Base-by-base conservation (phyloP, 2,797 vertebrate genomes). In the Brotula barbata region DNA sequence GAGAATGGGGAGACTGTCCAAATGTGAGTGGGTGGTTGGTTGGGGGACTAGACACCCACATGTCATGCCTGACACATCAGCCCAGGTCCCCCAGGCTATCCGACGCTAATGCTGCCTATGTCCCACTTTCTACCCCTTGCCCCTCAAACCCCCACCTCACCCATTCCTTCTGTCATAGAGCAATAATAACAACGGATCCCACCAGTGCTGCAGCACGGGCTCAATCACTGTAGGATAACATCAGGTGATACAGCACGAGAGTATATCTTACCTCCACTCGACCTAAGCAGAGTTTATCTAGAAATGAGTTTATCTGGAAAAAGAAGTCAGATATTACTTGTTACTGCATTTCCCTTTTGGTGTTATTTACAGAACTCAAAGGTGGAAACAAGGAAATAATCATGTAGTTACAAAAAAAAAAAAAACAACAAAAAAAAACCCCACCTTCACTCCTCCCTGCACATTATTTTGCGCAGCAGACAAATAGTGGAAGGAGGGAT, bases 121-220 rank as follows among this genome's bases (percentile, higher is more conserved):
- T 91, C 90, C 93, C 91, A 94, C 91, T 95, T 91, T 95, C 91
- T 91, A 92, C 88, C 87, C 90, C 89, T 89, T 89, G 69, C 68
- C 92, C 92, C 92, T 87, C 79, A 89, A 89, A 91, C 15, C 25
- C 51, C 33, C 41, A 31, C 71, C 51, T 70, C 73, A 51, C 65
- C 64, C 57, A 17, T 50, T 80, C 71, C 80, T 81, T 81, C 83
- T 85, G 80, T 86, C 87, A 81, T 71, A 57, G 78, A 80, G 69
- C 62, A 76, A 75, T 78, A 80, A 88, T 85, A 84, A 85, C 88
- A 88, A 85, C 87, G 82, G 81, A 84, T 85, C 72, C 80, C 78
- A 70, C 64, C 61, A 19, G 69, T 23, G 19, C 75, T 46, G 75
- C 75, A 58, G 71, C 73, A 68, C 58, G 60, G 75, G 56, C 80